Conservation (phyloP, 2,888 invertebrate species). For the Metopia argyrocephala region DNA sequence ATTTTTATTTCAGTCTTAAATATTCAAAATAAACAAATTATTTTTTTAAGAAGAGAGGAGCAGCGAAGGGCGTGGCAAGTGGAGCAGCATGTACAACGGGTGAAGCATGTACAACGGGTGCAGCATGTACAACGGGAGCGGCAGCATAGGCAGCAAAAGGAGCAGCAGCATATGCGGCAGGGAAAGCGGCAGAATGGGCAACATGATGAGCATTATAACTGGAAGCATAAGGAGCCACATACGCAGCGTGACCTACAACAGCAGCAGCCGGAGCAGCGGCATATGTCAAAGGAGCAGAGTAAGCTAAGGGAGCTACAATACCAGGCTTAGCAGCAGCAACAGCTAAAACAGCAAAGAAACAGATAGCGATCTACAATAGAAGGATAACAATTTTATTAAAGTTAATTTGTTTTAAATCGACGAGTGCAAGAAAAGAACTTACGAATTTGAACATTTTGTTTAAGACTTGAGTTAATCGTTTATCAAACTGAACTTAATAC, state of each 20-base stretch:
- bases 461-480: conserved; percentile 36
- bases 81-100: conserved; percentile 49
- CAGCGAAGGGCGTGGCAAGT: conserved; percentile 58
- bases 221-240: conserved; percentile 74
- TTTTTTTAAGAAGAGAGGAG: conserved; percentile 46
- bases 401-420: not conserved
- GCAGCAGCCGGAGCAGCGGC: conserved; percentile 61
- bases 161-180: conserved; percentile 66
- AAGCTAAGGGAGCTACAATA: conserved; percentile 67
- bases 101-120: conserved; percentile 58
- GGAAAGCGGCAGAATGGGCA: conserved; percentile 71
- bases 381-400: not conserved
- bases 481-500: conserved; percentile 43
- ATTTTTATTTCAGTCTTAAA: conserved; percentile 23
- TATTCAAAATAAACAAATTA: conserved; percentile 38
- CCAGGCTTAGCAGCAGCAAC: conserved; percentile 69
- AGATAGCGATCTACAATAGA: conserved; percentile 68
- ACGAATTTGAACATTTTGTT: conserved; percentile 74
- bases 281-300: conserved; percentile 71
- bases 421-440: too few relatives aligned
- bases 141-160: conserved; percentile 39
- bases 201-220: conserved; percentile 71
- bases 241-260: conserved; percentile 71
- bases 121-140: conserved; percentile 65
- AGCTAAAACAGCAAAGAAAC: conserved; percentile 73